Evolutionary conservation across 1,140 invertebrate species (phyloP).

Genomic region (Bathynomus jamesi): DNA sequence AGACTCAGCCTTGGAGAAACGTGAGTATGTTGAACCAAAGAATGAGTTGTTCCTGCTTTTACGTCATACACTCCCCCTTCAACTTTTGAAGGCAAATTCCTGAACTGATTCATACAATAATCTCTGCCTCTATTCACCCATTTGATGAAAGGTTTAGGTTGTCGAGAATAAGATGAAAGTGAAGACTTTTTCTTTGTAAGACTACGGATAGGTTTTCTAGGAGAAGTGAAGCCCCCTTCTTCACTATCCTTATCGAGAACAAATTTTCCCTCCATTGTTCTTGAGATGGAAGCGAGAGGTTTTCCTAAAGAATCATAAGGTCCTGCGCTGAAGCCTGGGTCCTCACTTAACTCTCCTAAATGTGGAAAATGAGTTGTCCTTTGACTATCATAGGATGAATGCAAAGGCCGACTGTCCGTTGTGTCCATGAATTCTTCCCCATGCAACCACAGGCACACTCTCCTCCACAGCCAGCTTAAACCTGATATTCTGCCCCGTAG

Average conservation of each 20-base stretch:
- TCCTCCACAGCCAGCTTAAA: slow-evolving; percentile 51
- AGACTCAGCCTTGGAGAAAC: slow-evolving; percentile 53
- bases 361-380: not conserved
- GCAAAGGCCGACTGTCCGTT: slow-evolving; percentile 25
- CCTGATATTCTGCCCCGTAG: slow-evolving; percentile 88
- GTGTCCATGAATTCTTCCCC: slow-evolving; percentile 31
- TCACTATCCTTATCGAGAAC: slow-evolving; percentile 64
- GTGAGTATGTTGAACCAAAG: too few species aligned
- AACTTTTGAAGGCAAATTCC: slow-evolving; percentile 26
- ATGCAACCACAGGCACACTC: slow-evolving; percentile 41
- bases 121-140: not conserved
- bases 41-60: slow-evolving; percentile 43
- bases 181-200: slow-evolving; percentile 41
- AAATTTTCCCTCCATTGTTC: slow-evolving; percentile 64
- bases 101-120: not conserved
- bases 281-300: not conserved
- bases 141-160: not conserved
- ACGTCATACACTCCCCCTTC: slow-evolving; percentile 37
- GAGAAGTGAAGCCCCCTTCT: slow-evolving; percentile 61
- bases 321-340: slow-evolving; percentile 15
- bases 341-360: not conserved
- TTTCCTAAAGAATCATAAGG: slow-evolving; percentile 16
- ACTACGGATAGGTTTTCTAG: slow-evolving; percentile 26
- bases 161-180: not conserved
- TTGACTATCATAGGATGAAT: slow-evolving; percentile 16